Percentiles rank a stretch among this genome's conserved stretches.
phyloP scores from a whole-genome alignment of 64 coral and sea anemone genomes.

The Montipora capricornis region DNA sequence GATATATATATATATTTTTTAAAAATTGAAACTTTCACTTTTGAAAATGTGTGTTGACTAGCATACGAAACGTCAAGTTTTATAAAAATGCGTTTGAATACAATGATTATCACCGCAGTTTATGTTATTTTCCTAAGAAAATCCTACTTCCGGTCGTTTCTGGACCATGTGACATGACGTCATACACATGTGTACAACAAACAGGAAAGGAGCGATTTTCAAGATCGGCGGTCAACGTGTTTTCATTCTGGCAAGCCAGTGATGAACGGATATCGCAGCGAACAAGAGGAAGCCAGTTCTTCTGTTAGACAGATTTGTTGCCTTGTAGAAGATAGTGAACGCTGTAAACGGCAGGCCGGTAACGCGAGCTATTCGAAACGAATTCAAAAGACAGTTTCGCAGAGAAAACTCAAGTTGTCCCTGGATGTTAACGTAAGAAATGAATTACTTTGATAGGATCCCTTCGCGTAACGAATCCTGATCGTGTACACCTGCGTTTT shows the following conservation, averaged over 20 bases:
- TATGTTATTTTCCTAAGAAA: too few relatives aligned
- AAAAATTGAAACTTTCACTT: too few relatives aligned
- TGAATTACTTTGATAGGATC: conserved; percentile 19
- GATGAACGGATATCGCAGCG: conserved; percentile 99
- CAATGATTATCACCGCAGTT: too few relatives aligned
- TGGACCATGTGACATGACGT: conserved; percentile 76
- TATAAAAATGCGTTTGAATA: too few relatives aligned
- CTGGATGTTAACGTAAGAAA: conserved; percentile 85
- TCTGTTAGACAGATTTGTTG: conserved; percentile 96
- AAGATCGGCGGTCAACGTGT: conserved; percentile 65
- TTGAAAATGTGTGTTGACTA: too few relatives aligned
- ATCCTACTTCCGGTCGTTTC: neutral
- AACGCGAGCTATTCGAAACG: conserved; percentile 99
- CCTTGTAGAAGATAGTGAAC: conserved; percentile 93
- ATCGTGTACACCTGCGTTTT: neutral
- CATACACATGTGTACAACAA: conserved; percentile 93
- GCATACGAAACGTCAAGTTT: too few relatives aligned
- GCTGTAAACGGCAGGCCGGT: conserved; percentile 87
- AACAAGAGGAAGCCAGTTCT: conserved; percentile 94
- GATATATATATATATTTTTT: too few relatives aligned
- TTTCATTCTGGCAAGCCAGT: neutral
- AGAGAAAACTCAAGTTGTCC: conserved; percentile 98
- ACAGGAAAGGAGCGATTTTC: conserved; percentile 98
- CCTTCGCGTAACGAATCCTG: neutral
- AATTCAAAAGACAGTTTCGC: conserved; percentile 99